A percentile compares a stretch with the other conserved stretches of the same genome.
Evolutionary conservation across 1,140 invertebrate species (phyloP).

Genomic region (Bicyclus anynana): DNA sequence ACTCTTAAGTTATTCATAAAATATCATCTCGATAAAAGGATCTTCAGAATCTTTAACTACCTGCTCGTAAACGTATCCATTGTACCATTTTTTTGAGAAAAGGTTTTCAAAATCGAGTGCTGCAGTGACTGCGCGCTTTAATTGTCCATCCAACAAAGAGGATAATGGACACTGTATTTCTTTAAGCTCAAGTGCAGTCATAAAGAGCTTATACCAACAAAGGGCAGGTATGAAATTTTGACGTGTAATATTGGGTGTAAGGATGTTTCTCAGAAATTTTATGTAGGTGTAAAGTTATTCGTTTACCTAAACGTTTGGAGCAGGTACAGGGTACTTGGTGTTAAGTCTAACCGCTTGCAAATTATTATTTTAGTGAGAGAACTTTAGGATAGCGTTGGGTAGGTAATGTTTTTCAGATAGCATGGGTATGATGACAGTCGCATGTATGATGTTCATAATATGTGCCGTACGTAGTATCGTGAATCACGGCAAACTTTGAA

Average conservation of each 20-base stretch:
- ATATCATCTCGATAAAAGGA: not conserved
- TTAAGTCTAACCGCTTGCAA: not conserved
- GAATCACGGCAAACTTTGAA: no score
- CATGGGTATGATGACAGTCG: no score
- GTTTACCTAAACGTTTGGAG: not conserved
- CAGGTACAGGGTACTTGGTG: not conserved
- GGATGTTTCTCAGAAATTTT: slow-evolving; percentile 2
- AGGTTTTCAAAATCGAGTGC: slow-evolving; percentile 2
- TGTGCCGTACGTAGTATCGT: no score
- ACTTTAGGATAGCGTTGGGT: no score
- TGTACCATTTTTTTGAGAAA: slow-evolving; percentile 10
- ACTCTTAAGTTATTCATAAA: not conserved
- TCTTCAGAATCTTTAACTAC: slow-evolving; percentile 6
- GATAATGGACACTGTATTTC: slow-evolving; percentile 13
- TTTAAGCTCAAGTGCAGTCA: slow-evolving; percentile 9
- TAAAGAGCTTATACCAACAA: slow-evolving; percentile 20
- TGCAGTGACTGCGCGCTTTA: slow-evolving; percentile 29
- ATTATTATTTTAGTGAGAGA: no score
- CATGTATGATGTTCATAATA: no score
- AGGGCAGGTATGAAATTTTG: slow-evolving; percentile 16
- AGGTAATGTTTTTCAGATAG: no score
- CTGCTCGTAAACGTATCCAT: slow-evolving; percentile 16
- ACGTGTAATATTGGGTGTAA: slow-evolving; percentile 9
- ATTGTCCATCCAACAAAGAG: slow-evolving; percentile 28
- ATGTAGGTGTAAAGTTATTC: slow-evolving; percentile 9